A percentile compares a stretch with the other conserved stretches of the same genome.
Conservation (phyloP, 2,888 invertebrate species). For the Trichopoda pennipes region DNA sequence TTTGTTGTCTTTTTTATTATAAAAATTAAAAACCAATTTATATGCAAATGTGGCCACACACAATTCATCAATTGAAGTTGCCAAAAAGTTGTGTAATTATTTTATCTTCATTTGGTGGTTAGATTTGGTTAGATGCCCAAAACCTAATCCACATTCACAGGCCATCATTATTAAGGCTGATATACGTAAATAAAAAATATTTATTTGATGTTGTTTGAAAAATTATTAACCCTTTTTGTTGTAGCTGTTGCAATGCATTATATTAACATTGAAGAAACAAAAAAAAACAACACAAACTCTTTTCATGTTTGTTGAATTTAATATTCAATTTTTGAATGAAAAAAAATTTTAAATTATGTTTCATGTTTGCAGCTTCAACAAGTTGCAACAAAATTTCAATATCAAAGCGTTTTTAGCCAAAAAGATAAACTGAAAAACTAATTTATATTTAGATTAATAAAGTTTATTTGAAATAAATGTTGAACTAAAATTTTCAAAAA, state of each 20-base stretch:
- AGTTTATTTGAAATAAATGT: conserved; percentile 32
- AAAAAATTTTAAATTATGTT: conserved; percentile 32
- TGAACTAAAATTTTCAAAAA: not conserved
- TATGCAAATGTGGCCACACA: conserved; percentile 74
- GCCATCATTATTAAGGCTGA: conserved; percentile 36
- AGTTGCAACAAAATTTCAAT: conserved; percentile 73
- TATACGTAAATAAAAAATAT: conserved; percentile 22
- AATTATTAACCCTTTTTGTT: conserved; percentile 42
- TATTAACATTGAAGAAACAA: conserved; percentile 34
- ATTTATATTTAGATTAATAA: conserved; percentile 67
- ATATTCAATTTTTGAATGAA: conserved; percentile 48
- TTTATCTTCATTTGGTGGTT: conserved; percentile 62
- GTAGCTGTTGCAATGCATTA: conserved; percentile 31
- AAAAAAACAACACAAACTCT: conserved; percentile 19
- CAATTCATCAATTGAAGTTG: conserved; percentile 66
- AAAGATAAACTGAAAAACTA: conserved; percentile 55
- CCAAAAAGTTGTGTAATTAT: conserved; percentile 57
- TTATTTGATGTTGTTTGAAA: conserved; percentile 38
- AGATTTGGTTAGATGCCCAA: conserved; percentile 51
- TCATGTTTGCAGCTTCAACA: conserved; percentile 68
- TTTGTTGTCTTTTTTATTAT: conserved; percentile 29
- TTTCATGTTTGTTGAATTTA: conserved; percentile 47
- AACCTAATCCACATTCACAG: conserved; percentile 31
- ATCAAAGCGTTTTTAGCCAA: conserved; percentile 72
- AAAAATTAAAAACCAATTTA: conserved; percentile 75